Base-by-base conservation (phyloP, 2,797 vertebrate genomes). In the Sebastes umbrosus region DNA sequence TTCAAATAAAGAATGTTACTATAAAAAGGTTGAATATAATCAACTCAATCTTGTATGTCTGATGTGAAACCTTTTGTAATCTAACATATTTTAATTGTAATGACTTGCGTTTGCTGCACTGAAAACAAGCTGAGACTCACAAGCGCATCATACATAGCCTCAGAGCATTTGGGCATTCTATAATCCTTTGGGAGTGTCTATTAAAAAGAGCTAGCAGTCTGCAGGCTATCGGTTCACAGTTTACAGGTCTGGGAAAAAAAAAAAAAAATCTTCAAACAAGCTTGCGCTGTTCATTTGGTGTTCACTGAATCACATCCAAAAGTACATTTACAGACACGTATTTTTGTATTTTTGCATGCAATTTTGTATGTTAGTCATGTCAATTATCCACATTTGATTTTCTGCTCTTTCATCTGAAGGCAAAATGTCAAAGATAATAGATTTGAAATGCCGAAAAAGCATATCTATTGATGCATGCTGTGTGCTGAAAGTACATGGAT, bases 341-440 rank as follows among this genome's bases (percentile, higher is more conserved):
- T 71, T 72, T 76, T 63, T 66, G 3, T 39, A 54, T 62, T 62
- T 76, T 24, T 63, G 32, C 11, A 50, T 54, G 9, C n/a, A 67
- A 29, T 83, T 75, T 52, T 69, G 36, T 75, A 62, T 11, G 55
- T 87, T 80, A 69, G 74, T 73, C 77, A 83, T 80, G 65, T 82
- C 62, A 85, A 69, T 83, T 87, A 83, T 64, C 58, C 71, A 71
- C 79, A 69, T 89, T 70, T 34, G 12, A 32, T 57, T 80, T 55
- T 63, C 4, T 69, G 29, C 24, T 66, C 60, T 86, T 84, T 90
- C 62, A 77, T 82, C 34, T 66, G 52, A 86, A 87, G 72, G 50
- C 52, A 84, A 90, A 85, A 92, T 85, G 82, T 90, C 75, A 86
- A 79, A 90, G 85, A 78, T 82, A 84, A 90, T 84, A 70, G 72